phyloP scores from a whole-genome alignment of 2,888 invertebrate species.

The Acleris cristana region DNA sequence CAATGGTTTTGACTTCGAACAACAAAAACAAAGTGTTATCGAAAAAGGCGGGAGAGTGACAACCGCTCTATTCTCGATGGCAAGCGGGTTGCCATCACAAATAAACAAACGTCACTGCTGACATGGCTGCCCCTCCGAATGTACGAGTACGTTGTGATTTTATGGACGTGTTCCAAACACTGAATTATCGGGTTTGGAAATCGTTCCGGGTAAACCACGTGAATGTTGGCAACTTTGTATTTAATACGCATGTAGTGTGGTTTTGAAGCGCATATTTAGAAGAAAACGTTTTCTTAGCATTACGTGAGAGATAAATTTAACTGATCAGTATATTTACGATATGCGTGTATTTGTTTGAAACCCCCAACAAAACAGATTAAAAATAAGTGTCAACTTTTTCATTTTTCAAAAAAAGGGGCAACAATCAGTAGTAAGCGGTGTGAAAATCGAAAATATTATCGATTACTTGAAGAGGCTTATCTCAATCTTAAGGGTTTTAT shows the following conservation, averaged over 20 bases:
- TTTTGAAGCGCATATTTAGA: no score
- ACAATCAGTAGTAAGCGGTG: no score
- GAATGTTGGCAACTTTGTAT: not conserved
- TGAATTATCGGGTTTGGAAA: conserved; percentile 18
- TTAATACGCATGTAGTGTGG: not conserved
- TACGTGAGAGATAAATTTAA: no score
- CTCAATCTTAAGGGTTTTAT: no score
- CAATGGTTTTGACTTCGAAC: not conserved
- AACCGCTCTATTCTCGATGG: conserved; percentile 20
- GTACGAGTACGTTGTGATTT: conserved; percentile 17
- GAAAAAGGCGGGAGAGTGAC: conserved; percentile 17
- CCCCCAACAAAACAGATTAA: no score
- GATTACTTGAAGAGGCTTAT: no score
- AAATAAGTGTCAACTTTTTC: no score
- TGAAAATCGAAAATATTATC: no score
- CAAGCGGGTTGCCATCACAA: conserved; percentile 23
- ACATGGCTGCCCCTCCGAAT: conserved; percentile 23
- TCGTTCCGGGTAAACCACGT: not conserved
- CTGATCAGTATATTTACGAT: no score
- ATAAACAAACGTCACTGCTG: conserved; percentile 27
- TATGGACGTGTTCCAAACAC: conserved; percentile 28
- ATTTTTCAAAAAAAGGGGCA: no score
- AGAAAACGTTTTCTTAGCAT: no score
- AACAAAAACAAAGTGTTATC: conserved; percentile 21
- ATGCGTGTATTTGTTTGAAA: no score